These are phyloP conservation scores for Heloderma charlesbogerti DNA, from an alignment of 2,113 vertebrate species.

Conservation along the genomic window DNA sequence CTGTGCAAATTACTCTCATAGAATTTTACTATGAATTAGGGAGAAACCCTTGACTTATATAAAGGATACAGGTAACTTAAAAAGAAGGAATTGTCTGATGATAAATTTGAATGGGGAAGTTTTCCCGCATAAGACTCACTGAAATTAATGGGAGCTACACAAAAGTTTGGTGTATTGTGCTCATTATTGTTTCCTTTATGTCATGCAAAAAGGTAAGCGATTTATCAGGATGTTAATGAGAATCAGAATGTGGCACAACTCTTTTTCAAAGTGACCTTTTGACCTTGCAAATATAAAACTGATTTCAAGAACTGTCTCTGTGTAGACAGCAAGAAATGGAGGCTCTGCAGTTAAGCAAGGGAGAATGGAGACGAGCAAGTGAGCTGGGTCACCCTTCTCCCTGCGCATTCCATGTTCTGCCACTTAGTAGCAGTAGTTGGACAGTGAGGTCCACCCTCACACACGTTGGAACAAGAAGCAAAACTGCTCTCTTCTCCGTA, in stretches of 20 bases:
- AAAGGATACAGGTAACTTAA: not conserved
- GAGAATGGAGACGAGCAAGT: not conserved
- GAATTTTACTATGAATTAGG: not conserved
- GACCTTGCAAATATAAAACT: not conserved
- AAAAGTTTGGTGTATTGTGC: no score
- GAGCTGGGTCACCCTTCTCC: not conserved
- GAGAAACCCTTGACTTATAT: not conserved
- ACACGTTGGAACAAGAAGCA: not conserved
- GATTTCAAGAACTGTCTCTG: not conserved
- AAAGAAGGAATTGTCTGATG: not conserved
- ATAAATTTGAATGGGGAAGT: not conserved
- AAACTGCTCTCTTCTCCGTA: not conserved
- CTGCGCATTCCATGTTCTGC: not conserved
- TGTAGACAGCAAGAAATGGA: not conserved
- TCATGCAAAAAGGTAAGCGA: not conserved
- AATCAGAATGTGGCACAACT: not conserved
- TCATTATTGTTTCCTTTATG: not conserved
- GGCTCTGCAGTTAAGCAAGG: no score
- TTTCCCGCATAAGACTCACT: not conserved
- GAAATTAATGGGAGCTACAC: no score
- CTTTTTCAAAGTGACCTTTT: not conserved
- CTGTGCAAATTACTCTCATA: not conserved
- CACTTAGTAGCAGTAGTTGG: not conserved
- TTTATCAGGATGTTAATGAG: not conserved
- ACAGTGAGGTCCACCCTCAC: not conserved